A percentile compares a stretch with the other conserved stretches of the same genome.
These are phyloP conservation scores for Apis cerana DNA, from an alignment of 1,140 invertebrate genomes.

Conservation along the genomic window DNA sequence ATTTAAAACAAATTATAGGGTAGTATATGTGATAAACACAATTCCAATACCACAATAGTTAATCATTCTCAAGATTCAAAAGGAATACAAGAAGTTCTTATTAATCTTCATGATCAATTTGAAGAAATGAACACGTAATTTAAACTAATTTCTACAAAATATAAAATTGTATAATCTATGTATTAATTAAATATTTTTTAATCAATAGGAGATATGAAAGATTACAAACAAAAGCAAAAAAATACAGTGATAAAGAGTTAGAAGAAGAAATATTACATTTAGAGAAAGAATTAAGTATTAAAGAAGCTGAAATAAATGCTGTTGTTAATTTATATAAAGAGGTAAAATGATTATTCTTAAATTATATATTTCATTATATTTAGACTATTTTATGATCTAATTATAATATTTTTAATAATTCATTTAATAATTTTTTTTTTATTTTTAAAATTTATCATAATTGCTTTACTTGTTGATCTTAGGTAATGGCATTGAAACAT, in stretches of 20 bases:
- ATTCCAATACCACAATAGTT: neutral
- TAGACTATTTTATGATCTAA: neutral
- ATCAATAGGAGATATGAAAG: conserved; percentile 78
- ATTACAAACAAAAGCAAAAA: conserved; percentile 69
- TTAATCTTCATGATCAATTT: conserved; percentile 80
- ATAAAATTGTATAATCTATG: neutral
- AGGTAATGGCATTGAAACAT: conserved; percentile 78
- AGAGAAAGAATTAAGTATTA: conserved; percentile 77
- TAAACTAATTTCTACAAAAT: neutral
- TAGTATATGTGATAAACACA: conserved; percentile 5
- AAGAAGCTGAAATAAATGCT: conserved; percentile 82
- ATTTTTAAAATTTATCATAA: conserved; percentile 1
- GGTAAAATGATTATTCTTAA: conserved; percentile 54
- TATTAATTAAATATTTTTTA: conserved; percentile 18
- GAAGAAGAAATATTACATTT: conserved; percentile 74
- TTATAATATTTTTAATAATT: neutral
- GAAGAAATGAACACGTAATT: conserved; percentile 77
- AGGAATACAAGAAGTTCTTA: conserved; percentile 73
- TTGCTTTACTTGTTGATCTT: neutral
- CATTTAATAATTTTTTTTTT: too few relatives aligned
- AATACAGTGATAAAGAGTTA: conserved; percentile 67
- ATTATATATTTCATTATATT: neutral
- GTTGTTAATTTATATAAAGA: conserved; percentile 81
- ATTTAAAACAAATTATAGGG: conserved; percentile 26
- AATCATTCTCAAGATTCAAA: conserved; percentile 38